These are phyloP conservation scores for Bradypodion ventrale DNA, from an alignment of 2,797 vertebrate genomes.

Conservation along the genomic window DNA sequence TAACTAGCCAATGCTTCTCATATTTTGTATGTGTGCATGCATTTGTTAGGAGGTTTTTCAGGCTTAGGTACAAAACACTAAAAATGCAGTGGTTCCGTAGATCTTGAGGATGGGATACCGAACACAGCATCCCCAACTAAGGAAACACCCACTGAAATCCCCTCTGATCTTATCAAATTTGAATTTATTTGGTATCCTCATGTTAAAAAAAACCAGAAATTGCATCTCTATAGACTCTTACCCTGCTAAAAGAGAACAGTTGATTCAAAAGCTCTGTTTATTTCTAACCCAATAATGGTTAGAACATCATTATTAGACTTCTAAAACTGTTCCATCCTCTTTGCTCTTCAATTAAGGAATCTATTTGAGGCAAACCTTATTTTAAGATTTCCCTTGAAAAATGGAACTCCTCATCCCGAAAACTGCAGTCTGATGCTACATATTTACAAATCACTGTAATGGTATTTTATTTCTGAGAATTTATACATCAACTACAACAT, in stretches of 20 bases:
- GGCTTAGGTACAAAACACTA: conserved; percentile 15
- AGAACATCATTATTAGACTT: neutral
- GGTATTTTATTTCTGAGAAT: conserved; percentile 41
- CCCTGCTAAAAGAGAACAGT: conserved; percentile 29
- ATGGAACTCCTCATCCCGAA: conserved; percentile 42
- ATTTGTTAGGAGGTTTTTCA: neutral
- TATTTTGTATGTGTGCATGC: conserved; percentile 15
- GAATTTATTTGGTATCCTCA: conserved; percentile 60
- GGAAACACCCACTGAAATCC: neutral
- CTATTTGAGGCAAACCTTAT: neutral
- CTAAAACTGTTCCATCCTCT: neutral
- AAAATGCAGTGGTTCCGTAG: conserved; percentile 29
- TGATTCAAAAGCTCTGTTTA: conserved; percentile 9
- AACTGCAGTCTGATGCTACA: conserved; percentile 45
- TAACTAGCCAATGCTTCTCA: conserved; percentile 32
- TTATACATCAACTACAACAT: conserved; percentile 25
- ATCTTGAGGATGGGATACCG: neutral
- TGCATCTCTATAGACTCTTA: conserved; percentile 31
- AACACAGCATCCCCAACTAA: neutral
- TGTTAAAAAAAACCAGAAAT: conserved; percentile 27
- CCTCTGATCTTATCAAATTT: conserved; percentile 35
- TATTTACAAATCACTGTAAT: conserved; percentile 48
- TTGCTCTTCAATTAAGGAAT: neutral
- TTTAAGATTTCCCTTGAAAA: conserved; percentile 18
- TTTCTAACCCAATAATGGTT: conserved; percentile 1